Conservation (phyloP, 2,888 invertebrate species). For the Cataglyphis albicans region DNA sequence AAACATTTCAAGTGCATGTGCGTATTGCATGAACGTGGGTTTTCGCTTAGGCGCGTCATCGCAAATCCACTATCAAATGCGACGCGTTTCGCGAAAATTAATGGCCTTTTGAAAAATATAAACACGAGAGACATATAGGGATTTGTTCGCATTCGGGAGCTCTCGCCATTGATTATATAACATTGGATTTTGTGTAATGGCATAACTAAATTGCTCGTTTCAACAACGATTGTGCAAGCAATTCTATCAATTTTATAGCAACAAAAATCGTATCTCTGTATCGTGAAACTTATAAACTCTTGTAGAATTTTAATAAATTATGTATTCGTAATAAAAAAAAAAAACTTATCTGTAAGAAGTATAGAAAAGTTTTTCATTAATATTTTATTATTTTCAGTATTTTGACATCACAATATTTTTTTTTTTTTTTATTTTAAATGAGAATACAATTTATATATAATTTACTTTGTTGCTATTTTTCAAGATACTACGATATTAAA, state of each 20-base stretch:
- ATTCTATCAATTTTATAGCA: slow-evolving; percentile 26
- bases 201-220: slow-evolving; percentile 14
- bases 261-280: neutral
- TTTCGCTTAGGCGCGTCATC: slow-evolving; percentile 37
- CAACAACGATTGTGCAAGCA: neutral
- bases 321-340: neutral
- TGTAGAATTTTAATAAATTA: neutral
- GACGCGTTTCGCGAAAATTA: slow-evolving; percentile 38
- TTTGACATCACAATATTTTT: neutral
- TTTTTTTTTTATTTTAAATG: neutral
- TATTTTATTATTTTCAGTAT: neutral
- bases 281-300: neutral
- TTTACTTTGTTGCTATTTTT: neutral
- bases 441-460: neutral
- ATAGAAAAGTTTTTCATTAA: neutral
- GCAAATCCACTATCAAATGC: slow-evolving; percentile 32
- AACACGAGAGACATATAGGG: neutral
- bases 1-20: slow-evolving; percentile 41
- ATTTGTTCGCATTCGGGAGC: neutral
- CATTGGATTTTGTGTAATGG: neutral
- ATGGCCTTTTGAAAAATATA: slow-evolving; percentile 42
- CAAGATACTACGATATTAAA: slow-evolving; percentile 7
- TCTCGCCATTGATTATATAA: neutral
- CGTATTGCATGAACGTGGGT: slow-evolving; percentile 29
- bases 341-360: neutral